These are phyloP conservation scores for Chiloscyllium punctatum DNA, from an alignment of 2,797 vertebrate species.

Conservation along the genomic window DNA sequence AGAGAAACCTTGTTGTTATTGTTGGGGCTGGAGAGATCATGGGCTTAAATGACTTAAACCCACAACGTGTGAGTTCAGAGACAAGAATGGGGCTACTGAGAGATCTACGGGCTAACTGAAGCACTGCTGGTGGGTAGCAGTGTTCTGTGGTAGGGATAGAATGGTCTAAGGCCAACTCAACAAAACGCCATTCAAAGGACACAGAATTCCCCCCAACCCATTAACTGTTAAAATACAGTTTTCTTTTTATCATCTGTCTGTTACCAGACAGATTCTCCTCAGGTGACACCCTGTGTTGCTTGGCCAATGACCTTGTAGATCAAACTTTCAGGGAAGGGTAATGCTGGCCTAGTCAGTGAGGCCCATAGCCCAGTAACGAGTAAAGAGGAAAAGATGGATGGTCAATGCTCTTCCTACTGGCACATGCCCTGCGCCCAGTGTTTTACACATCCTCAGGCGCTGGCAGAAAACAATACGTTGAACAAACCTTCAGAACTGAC, in stretches of 20 bases:
- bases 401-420: too few relatives aligned
- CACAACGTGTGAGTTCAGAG: too few relatives aligned
- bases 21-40: neutral
- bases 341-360: too few relatives aligned
- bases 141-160: neutral
- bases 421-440: too few relatives aligned
- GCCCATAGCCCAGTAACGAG: too few relatives aligned
- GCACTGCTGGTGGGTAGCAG: conserved; percentile 37
- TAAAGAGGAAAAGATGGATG: too few relatives aligned
- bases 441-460: too few relatives aligned
- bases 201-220: neutral
- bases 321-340: too few relatives aligned
- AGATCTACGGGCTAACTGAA: neutral
- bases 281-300: neutral
- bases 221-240: too few relatives aligned
- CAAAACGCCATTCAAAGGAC: neutral
- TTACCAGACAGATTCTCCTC: neutral
- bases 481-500: conserved; percentile 62
- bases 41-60: neutral
- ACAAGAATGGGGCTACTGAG: neutral
- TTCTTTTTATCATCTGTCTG: too few relatives aligned
- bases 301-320: too few relatives aligned
- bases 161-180: neutral
- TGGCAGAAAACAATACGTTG: neutral
- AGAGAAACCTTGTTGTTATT: neutral